phyloP scores from a whole-genome alignment of 2,888 invertebrate species.

The Dicyrtoma fusca region DNA sequence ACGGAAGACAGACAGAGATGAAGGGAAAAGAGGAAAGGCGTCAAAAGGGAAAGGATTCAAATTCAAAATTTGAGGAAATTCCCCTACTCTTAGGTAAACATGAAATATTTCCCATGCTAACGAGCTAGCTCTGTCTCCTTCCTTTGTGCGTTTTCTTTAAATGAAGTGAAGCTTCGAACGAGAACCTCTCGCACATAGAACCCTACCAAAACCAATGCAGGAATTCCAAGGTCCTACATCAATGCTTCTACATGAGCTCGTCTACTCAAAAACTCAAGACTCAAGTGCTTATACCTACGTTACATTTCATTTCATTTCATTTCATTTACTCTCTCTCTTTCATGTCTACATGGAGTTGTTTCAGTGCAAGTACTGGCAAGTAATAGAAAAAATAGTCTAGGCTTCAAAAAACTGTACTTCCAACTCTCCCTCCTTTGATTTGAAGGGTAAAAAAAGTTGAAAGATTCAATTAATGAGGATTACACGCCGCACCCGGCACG shows the following conservation, averaged over 20 bases:
- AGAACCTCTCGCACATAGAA: no score
- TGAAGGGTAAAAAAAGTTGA: constrained; percentile 35
- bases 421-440: neutral
- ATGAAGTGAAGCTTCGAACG: no score
- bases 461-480: constrained; percentile 42
- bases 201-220: no score
- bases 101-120: constrained; percentile 33
- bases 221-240: no score
- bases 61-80: constrained; percentile 35
- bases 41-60: constrained; percentile 12
- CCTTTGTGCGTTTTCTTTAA: no score
- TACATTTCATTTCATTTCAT: neutral
- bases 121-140: constrained; percentile 18
- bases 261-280: no score
- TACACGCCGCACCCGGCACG: constrained; percentile 35
- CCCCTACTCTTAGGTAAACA: constrained; percentile 29
- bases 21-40: constrained; percentile 7
- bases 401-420: neutral
- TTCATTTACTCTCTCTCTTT: constrained; percentile 5
- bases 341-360: no score
- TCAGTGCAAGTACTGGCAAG: no score
- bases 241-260: no score
- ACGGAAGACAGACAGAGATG: no score
- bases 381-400: no score
- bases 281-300: no score